These are phyloP conservation scores for Panopea generosa DNA, from an alignment of 2,888 invertebrate genomes.

Conservation along the genomic window DNA sequence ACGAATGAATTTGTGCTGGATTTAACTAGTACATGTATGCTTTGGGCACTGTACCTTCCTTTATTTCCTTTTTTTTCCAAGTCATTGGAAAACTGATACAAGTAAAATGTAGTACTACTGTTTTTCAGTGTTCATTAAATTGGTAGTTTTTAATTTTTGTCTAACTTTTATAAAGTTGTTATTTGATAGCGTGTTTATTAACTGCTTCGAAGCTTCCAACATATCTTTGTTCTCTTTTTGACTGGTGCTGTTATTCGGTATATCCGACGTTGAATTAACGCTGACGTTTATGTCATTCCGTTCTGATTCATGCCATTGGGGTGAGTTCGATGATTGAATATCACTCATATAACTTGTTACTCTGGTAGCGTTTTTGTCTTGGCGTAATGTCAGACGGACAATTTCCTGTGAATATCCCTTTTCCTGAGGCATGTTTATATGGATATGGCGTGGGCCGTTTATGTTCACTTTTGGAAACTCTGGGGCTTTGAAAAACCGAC, in stretches of 20 bases:
- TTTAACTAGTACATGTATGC: too few relatives aligned
- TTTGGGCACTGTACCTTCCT: too few relatives aligned
- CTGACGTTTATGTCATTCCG: background rate
- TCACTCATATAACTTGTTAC: constrained; percentile 76
- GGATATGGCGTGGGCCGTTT: constrained; percentile 48
- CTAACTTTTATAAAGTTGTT: constrained; percentile 47
- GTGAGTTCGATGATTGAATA: constrained; percentile 45
- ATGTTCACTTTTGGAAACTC: constrained; percentile 40
- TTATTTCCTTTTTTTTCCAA: too few relatives aligned
- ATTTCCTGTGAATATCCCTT: constrained; percentile 61
- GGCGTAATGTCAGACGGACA: constrained; percentile 71
- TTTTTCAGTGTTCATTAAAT: background rate
- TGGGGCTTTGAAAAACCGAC: constrained; percentile 18
- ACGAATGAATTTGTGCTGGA: too few relatives aligned
- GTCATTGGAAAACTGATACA: too few relatives aligned
- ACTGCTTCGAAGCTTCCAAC: constrained; percentile 35
- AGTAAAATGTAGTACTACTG: too few relatives aligned
- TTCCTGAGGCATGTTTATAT: constrained; percentile 62
- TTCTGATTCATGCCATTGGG: constrained; percentile 12
- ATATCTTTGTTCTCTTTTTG: constrained; percentile 19
- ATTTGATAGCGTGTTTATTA: constrained; percentile 38
- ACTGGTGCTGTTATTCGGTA: background rate
- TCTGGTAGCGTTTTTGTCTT: constrained; percentile 71
- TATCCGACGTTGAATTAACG: background rate
- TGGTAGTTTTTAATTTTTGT: constrained; percentile 29